These are phyloP conservation scores for Eristalis tenax DNA, from an alignment of 2,888 invertebrate genomes.

Conservation along the genomic window DNA sequence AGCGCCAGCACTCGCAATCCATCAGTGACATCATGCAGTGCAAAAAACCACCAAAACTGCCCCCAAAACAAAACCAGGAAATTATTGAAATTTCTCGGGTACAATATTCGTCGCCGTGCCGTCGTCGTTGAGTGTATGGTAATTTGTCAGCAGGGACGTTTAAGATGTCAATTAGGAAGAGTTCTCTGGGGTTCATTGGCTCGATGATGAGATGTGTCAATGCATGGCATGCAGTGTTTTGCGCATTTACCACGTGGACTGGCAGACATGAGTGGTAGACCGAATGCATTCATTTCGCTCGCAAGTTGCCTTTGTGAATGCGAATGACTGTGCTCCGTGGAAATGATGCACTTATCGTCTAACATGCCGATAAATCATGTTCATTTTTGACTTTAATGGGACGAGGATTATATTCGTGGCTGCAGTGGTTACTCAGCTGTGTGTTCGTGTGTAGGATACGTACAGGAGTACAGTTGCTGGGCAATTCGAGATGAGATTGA, in stretches of 20 bases:
- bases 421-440: conserved; percentile 1
- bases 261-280: not conserved
- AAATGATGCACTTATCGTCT: not conserved
- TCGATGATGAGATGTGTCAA: conserved; percentile 18
- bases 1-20: not conserved
- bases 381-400: conserved; percentile 55
- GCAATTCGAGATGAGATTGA: not conserved
- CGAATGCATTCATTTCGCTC: not conserved
- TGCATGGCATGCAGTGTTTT: conserved; percentile 2
- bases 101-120: not conserved
- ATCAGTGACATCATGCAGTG: not conserved
- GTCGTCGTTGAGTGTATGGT: not conserved
- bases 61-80: not conserved
- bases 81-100: not conserved
- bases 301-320: not conserved
- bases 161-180: conserved; percentile 27
- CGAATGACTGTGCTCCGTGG: not conserved
- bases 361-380: conserved; percentile 49
- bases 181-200: conserved; percentile 26
- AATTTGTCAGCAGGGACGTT: not conserved
- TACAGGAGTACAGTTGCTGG: not conserved
- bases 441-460: not conserved
- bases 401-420: conserved; percentile 26
- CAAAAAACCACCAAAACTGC: not conserved
- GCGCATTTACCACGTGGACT: conserved; percentile 24